These are phyloP conservation scores for Holacanthus passer DNA, from an alignment of 2,113 vertebrate species.

Conservation along the genomic window DNA sequence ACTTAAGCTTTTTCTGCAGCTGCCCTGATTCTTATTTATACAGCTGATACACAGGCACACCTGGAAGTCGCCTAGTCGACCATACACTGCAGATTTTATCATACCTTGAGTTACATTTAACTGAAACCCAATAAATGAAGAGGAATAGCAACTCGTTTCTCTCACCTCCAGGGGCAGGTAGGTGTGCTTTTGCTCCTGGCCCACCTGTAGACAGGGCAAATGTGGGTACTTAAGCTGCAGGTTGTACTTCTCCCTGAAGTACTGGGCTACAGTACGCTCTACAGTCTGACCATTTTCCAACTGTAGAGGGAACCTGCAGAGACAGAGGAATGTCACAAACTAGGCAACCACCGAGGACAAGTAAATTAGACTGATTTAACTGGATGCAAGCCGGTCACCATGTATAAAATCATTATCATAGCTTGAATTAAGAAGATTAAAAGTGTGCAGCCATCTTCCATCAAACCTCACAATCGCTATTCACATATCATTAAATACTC, in stretches of 20 bases:
- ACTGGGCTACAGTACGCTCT: slow-evolving; percentile 99
- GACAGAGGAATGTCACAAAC: neutral
- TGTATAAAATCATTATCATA: neutral
- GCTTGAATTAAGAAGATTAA: neutral
- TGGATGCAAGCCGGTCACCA: neutral
- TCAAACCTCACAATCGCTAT: neutral
- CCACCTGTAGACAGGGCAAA: slow-evolving; percentile 98
- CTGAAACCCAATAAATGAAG: neutral
- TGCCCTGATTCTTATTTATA: neutral
- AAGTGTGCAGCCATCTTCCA: neutral
- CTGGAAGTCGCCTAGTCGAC: neutral
- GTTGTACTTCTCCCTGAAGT: slow-evolving; percentile 99
- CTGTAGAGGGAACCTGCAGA: slow-evolving; percentile 95
- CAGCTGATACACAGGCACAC: neutral
- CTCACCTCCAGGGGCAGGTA: slow-evolving; percentile 99
- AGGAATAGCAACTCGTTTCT: neutral
- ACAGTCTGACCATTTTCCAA: slow-evolving; percentile 98
- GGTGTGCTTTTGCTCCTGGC: slow-evolving; percentile 99
- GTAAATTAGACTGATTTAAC: too few relatives aligned
- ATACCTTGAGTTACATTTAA: slow-evolving; percentile 2
- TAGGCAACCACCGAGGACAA: neutral
- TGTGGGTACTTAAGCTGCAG: slow-evolving; percentile 99
- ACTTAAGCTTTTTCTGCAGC: too few relatives aligned
- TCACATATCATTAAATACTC: neutral
- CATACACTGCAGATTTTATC: neutral